phyloP scores from a whole-genome alignment of 2,113 vertebrate species.

The Cyprinus carpio region DNA sequence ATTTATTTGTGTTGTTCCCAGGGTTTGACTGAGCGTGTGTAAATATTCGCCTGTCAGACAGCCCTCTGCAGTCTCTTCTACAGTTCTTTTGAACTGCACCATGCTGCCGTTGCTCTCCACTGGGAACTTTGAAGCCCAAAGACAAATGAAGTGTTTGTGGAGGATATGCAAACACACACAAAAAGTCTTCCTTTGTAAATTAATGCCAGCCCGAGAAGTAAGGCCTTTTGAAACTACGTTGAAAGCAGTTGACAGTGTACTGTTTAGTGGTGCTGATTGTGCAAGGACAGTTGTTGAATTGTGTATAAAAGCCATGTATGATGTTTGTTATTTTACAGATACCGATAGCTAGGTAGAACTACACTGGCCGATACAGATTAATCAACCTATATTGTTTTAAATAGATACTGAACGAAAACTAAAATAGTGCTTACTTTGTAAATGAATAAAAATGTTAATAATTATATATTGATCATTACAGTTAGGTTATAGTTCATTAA shows the following conservation, averaged over 20 bases:
- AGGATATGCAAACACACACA: constrained; percentile 51
- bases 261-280: constrained; percentile 33
- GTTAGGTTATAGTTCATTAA: no score
- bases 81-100: constrained; percentile 50
- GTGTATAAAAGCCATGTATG: background rate
- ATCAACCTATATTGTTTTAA: no score
- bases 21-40: constrained; percentile 35
- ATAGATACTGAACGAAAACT: no score
- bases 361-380: no score
- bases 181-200: constrained; percentile 46
- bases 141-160: constrained; percentile 57
- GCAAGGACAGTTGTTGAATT: background rate
- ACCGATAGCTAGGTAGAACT: no score
- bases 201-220: constrained; percentile 15
- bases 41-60: constrained; percentile 43
- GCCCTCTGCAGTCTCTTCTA: constrained; percentile 34
- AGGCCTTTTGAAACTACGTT: constrained; percentile 13
- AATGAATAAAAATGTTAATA: no score
- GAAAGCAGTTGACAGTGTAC: constrained; percentile 21
- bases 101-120: constrained; percentile 22
- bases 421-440: no score
- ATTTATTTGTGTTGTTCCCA: constrained; percentile 28
- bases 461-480: no score
- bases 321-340: no score
- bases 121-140: constrained; percentile 52